Conservation (phyloP, 2,888 invertebrate species). For the Patella caerulea region DNA sequence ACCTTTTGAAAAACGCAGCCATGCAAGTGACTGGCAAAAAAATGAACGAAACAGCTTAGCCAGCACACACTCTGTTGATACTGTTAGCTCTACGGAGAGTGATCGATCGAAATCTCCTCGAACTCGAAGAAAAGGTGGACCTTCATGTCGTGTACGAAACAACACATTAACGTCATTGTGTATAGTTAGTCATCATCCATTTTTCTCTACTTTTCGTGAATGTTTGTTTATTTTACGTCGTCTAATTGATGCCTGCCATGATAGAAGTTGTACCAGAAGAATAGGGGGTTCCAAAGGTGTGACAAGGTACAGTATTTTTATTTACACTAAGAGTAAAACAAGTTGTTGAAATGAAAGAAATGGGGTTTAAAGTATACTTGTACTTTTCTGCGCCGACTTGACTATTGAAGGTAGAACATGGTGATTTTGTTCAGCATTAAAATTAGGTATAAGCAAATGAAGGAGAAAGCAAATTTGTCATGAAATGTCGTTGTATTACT, state of each 20-base stretch:
- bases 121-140: slow-evolving; percentile 61
- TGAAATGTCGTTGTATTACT: too few species aligned
- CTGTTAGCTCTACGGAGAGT: slow-evolving; percentile 47
- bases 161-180: slow-evolving; percentile 97
- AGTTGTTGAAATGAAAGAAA: too few species aligned
- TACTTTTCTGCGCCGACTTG: too few species aligned
- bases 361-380: too few species aligned
- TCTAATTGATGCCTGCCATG: slow-evolving; percentile 97
- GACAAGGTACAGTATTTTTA: slow-evolving; percentile 77
- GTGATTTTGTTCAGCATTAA: too few species aligned
- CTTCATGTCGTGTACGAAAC: slow-evolving; percentile 76
- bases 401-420: too few species aligned
- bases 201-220: slow-evolving; percentile 98
- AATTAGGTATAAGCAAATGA: too few species aligned
- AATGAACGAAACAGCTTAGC: slow-evolving; percentile 45
- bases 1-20: slow-evolving; percentile 76
- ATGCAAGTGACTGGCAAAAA: slow-evolving; percentile 44
- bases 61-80: slow-evolving; percentile 45
- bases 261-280: slow-evolving; percentile 81
- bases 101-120: slow-evolving; percentile 61
- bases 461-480: too few species aligned
- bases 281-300: slow-evolving; percentile 89
- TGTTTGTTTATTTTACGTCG: slow-evolving; percentile 95
- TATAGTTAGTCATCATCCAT: slow-evolving; percentile 98
- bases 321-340: too few species aligned